Percentiles rank a stretch among this genome's conserved stretches.
These are phyloP conservation scores for Caerostris extrusa DNA, from an alignment of 1,140 invertebrate species.

Conservation along the genomic window DNA sequence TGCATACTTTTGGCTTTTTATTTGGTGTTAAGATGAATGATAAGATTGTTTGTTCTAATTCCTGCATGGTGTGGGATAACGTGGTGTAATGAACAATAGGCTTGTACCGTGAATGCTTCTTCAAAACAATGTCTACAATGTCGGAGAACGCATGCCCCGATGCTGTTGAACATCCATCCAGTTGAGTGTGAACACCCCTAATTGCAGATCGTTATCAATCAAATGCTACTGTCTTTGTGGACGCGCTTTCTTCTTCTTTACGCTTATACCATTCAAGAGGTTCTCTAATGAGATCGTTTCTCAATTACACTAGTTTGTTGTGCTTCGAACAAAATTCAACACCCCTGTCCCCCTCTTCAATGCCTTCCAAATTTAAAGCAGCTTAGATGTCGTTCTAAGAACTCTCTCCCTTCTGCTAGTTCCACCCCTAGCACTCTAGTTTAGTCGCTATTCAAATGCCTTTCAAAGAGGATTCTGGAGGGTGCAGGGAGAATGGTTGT, in stretches of 20 bases:
- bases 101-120: too few relatives aligned
- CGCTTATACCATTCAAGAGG: not conserved
- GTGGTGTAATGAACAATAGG: too few relatives aligned
- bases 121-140: too few relatives aligned
- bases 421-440: not conserved
- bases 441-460: not conserved
- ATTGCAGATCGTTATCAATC: conserved; percentile 6
- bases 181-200: not conserved
- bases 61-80: too few relatives aligned
- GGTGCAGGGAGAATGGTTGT: not conserved
- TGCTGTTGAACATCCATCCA: not conserved
- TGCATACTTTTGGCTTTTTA: too few relatives aligned
- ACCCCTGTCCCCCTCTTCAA: too few relatives aligned
- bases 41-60: too few relatives aligned
- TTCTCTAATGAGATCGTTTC: not conserved
- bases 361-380: not conserved
- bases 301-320: not conserved
- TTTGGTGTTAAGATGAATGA: too few relatives aligned
- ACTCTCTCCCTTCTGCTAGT: not conserved
- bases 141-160: too few relatives aligned
- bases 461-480: not conserved
- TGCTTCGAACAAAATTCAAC: too few relatives aligned
- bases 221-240: not conserved
- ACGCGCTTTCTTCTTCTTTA: not conserved
- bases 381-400: not conserved